A percentile compares a stretch with the other conserved stretches of the same genome.
phyloP scores from a whole-genome alignment of 2,888 invertebrate genomes.

The Lagria hirta region DNA sequence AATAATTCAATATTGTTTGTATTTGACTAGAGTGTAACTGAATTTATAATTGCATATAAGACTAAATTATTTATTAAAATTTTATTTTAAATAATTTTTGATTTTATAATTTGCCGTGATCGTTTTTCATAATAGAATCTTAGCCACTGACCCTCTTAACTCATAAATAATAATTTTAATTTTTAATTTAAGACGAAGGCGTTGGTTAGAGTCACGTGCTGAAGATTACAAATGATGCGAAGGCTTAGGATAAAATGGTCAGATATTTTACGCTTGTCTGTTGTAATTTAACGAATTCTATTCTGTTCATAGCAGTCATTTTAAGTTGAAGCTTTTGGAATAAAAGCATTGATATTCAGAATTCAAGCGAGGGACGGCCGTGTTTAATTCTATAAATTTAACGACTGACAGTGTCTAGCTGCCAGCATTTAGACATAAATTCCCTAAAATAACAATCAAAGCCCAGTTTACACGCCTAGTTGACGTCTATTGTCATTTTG shows the following conservation, averaged over 20 bases:
- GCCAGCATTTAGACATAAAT: slow-evolving; percentile 38
- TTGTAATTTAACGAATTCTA: slow-evolving; percentile 28
- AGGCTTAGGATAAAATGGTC: slow-evolving; percentile 25
- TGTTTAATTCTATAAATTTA: slow-evolving; percentile 31
- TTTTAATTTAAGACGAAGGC: slow-evolving; percentile 27
- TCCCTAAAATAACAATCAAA: slow-evolving; percentile 43
- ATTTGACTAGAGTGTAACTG: too few species aligned
- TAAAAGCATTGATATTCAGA: slow-evolving; percentile 31
- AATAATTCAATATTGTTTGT: too few species aligned
- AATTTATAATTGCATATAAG: too few species aligned
- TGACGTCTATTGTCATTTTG: slow-evolving; percentile 44
- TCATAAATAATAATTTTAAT: slow-evolving; percentile 23
- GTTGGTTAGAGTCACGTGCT: slow-evolving; percentile 31
- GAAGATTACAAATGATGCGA: slow-evolving; percentile 25
- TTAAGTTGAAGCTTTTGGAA: slow-evolving; percentile 17
- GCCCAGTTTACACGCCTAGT: slow-evolving; percentile 47
- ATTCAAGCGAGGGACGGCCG: slow-evolving; percentile 20
- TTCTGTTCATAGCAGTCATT: slow-evolving; percentile 21
- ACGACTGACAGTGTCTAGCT: slow-evolving; percentile 24
- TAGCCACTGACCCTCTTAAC: too few species aligned
- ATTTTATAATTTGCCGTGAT: too few species aligned
- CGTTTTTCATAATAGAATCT: too few species aligned
- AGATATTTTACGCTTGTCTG: slow-evolving; percentile 31
- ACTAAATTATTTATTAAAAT: too few species aligned
- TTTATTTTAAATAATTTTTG: too few species aligned